Base-by-base conservation (phyloP, 2,113 vertebrate genomes). In the Anthoscopus minutus region DNA sequence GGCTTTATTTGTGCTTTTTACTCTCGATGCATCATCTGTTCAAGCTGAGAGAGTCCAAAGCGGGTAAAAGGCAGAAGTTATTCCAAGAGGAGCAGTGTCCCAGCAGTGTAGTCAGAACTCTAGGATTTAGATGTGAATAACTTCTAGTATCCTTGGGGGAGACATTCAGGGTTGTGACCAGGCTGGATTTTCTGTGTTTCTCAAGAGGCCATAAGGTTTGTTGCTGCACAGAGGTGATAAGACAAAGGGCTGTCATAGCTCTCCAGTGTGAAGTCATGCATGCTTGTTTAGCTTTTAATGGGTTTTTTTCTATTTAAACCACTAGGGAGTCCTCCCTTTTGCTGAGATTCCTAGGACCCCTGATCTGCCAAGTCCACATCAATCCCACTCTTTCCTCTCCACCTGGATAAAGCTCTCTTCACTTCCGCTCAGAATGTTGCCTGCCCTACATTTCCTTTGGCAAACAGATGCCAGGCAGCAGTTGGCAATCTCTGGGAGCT, bases 401-500 rank as follows among this genome's bases (percentile, higher is more conserved):
- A 1, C 25, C 23, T 69, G 69, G 28, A 57, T 45, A 47, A 74
- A 80, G 27, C 33, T 83, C 30, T 84, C 24, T 40, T 51, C 2
- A 2, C 24, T 40, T 51, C 2, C 2, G 5, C 61, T 73, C 51
- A 64, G 69, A 38, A 24, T 21, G 16, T 5, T 57, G 64, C 33
- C 47, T 4, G 4, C 5, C 4, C 56, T 45, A 40, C 10, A 0
- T 54, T 53, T 94, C 60, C 48, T 84, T 87, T 65, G 67, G 72
- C 81, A 86, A 66, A 73, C 25, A 86, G 60, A 47, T 81, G 38
- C 60, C 60, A 38, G 13, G 3, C 35, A 44, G 81, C 60, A 58
- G 56, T 25, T 0, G 0, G 72, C 3, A 0, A 5, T 86, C 0
- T 0, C 69, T 77, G 28, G 22, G 72, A 96, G 58, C 27, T 64